Evolutionary conservation across 2,797 vertebrate genomes (phyloP), one percentile per base, ranked within the genome.

Genomic region (Ciconia nigra): DNA sequence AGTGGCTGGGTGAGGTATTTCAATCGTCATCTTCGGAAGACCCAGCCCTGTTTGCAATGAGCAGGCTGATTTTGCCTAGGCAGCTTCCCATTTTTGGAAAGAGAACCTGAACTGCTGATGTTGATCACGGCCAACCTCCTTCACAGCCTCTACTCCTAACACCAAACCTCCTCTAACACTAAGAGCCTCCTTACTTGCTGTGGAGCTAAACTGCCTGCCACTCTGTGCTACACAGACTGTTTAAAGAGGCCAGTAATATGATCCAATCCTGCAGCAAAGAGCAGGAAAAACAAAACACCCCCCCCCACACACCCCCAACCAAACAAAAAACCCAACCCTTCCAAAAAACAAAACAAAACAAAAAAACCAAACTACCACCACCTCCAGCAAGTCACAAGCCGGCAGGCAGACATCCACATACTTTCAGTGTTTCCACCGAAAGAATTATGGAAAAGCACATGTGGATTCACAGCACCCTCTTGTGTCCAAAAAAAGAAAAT

Each of bases 391-490:
- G 15, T 16, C 19, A 15, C 25, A 77, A 31, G 7, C 4, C 1
- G 28, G 28, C 57, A 81, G 18, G n/a, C 49, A 78, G 49, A 10
- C 26, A 57, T 4, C 12, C 33, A 29, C 5, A 10, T 3, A 26
- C 7, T 24, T 17, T 8, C 35, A 71, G 29, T 7, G 20, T 11
- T 82, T 51, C 20, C 29, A 17, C 11, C 16, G 28, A 19, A 52
- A 58, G 55, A 42, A 19, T 7, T 9, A 24, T 2, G 2, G 42
- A 16, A 57, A 80, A 77, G 33, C 20, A 41, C 29, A 46, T 2
- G 26, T 66, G 58, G 69, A 82, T 77, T 83, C 63, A 91, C 63
- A 96, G 96, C 95, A 85, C 95, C 94, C 89, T 93, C 96, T 93
- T 58, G 94, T 2, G 71, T 78, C 71, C 44, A 73, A 52, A 77